Evolutionary conservation across 2,797 vertebrate species (phyloP), one percentile per base, ranked within the genome.

Genomic region (Ambastaia sidthimunki): DNA sequence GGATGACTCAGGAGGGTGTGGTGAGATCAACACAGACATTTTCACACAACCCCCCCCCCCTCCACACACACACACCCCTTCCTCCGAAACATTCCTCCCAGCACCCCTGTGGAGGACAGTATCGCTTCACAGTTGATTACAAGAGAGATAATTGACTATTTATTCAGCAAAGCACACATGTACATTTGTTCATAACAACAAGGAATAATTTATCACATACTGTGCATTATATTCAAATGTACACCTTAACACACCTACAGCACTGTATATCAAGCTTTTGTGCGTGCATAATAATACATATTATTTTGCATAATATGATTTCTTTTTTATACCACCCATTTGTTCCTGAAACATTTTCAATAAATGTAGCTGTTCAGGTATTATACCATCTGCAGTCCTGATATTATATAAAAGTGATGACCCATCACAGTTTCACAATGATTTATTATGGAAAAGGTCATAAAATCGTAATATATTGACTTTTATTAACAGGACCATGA

Each of bases 161-260:
- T 87, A 93, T 93, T 90, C 91, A 89, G 83, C 79, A 86, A 90
- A 89, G 87, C 88, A 92, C 91, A 90, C 91, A 89, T 91, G 90
- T 90, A 88, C 88, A 90, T 88, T 68, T 87, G 85, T 85, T 81
- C 85, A 82, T 92, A 88, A 93, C 91, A 88, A 91, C 91, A 83
- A 82, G 86, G 91, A 92, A 93, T 93, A 92, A 93, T 93, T 91
- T 90, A 93, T 92, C 87, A 87, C 90, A 83, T 89, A 90, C 91
- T 90, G 90, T 90, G 85, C 88, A 86, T 88, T n/a, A 37, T 63
- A 37, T 63, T 88, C 89, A 89, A 90, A 85, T 90, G 85, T 84
- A 86, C 83, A 89, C 34, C 34, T 7, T 7, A 37, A 31, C 52
- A 90, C 85, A 88, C 89, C 89, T 88, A 86, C 87, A 62, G 4